Conservation (phyloP, 2,888 invertebrate genomes). For the Hydroisotoma schaefferi region DNA sequence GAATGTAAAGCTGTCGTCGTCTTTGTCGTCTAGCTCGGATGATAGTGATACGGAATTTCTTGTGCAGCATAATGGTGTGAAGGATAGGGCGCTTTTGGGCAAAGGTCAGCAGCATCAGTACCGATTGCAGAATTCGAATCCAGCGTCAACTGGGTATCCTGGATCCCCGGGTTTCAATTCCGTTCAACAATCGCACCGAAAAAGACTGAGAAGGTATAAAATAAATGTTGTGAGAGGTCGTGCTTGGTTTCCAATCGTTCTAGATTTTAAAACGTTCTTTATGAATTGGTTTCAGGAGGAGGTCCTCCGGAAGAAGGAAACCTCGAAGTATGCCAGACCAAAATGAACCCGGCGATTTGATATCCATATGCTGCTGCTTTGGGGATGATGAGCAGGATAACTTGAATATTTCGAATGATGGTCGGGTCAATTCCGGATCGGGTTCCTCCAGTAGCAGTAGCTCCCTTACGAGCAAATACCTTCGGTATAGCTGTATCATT, state of each 20-base stretch:
- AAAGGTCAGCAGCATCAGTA: background rate
- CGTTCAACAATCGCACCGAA: constrained; percentile 13
- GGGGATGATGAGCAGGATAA: constrained; percentile 21
- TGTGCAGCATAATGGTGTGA: constrained; percentile 19
- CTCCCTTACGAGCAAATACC: constrained; percentile 18
- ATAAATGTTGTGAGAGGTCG: background rate
- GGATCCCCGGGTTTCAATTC: constrained; percentile 15
- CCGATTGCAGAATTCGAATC: background rate
- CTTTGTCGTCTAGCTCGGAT: constrained; percentile 15
- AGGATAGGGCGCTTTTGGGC: constrained; percentile 7
- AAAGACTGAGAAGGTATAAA: constrained; percentile 24
- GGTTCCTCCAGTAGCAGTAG: background rate
- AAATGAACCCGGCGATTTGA: constrained; percentile 11
- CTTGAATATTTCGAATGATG: too few species aligned
- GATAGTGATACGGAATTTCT: constrained; percentile 32
- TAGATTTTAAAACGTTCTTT: background rate
- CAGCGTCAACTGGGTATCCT: background rate
- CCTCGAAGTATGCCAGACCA: constrained; percentile 9
- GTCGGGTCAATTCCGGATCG: constrained; percentile 7
- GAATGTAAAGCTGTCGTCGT: constrained; percentile 2
- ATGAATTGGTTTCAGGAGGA: constrained; percentile 15
- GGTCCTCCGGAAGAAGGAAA: constrained; percentile 24
- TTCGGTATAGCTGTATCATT: constrained; percentile 25
- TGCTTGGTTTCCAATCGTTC: background rate
- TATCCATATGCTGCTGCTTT: constrained; percentile 28